Conservation (phyloP, 2,888 invertebrate species). For the Acleris holmiana region DNA sequence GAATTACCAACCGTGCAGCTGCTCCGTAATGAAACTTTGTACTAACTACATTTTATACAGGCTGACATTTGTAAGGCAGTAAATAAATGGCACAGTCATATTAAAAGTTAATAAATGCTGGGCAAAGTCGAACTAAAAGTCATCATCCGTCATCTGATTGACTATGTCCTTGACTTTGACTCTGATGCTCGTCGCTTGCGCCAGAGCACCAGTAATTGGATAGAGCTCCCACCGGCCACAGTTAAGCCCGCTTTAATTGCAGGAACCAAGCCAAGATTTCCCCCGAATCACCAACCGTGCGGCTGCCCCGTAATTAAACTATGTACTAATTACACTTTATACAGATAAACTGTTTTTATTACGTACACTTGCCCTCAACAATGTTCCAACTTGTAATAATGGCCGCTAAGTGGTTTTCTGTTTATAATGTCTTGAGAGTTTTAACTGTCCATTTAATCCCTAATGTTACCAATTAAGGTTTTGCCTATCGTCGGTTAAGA, state of each 20-base stretch:
- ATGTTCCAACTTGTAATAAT: constrained; percentile 16
- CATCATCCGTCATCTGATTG: neutral
- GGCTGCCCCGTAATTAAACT: constrained; percentile 70
- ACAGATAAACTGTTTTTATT: constrained; percentile 68
- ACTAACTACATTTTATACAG: too few relatives aligned
- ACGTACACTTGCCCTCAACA: constrained; percentile 35
- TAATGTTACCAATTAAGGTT: constrained; percentile 25
- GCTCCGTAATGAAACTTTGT: too few relatives aligned
- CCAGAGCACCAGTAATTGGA: constrained; percentile 67
- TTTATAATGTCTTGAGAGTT: constrained; percentile 30
- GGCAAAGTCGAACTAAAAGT: too few relatives aligned
- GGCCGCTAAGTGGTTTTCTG: constrained; percentile 30
- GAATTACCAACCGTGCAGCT: too few relatives aligned
- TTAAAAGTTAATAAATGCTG: too few relatives aligned
- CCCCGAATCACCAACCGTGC: constrained; percentile 64
- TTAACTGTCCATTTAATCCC: constrained; percentile 20
- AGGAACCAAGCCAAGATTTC: constrained; percentile 74
- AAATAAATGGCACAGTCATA: too few relatives aligned
- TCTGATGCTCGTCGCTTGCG: constrained; percentile 39
- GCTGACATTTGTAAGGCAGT: too few relatives aligned
- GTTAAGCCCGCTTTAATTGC: constrained; percentile 73
- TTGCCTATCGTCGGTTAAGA: constrained; percentile 3
- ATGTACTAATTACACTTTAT: constrained; percentile 76
- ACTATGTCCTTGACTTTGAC: neutral
- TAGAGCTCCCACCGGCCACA: constrained; percentile 59